Conservation (phyloP, 2,888 invertebrate species). For the Melolontha melolontha region DNA sequence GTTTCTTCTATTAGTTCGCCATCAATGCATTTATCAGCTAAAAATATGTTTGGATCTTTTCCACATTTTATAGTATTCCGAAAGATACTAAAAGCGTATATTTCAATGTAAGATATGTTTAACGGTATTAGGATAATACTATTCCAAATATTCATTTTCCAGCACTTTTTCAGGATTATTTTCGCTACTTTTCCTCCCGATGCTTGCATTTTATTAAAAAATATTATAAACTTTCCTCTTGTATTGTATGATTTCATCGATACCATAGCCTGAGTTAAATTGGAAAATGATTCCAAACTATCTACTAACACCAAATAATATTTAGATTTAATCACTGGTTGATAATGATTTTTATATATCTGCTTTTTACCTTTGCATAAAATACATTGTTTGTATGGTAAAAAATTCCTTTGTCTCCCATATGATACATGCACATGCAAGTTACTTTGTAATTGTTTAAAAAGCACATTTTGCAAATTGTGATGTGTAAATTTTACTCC, state of each 20-base stretch:
- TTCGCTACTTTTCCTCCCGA: constrained; percentile 37
- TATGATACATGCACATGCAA: constrained; percentile 42
- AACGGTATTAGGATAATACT: constrained; percentile 42
- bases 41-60: constrained; percentile 32
- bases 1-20: constrained; percentile 39
- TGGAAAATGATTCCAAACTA: constrained; percentile 33
- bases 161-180: constrained; percentile 41
- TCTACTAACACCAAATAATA: constrained; percentile 47
- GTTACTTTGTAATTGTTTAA: constrained; percentile 5
- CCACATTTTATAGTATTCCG: constrained; percentile 42
- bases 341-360: constrained; percentile 39
- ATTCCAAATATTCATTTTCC: constrained; percentile 45
- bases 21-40: constrained; percentile 46
- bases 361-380: neutral
- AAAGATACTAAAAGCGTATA: constrained; percentile 45
- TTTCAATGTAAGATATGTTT: constrained; percentile 39
- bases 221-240: constrained; percentile 44
- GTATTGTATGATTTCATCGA: constrained; percentile 41
- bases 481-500: neutral
- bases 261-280: constrained; percentile 29
- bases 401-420: constrained; percentile 31
- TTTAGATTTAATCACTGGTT: constrained; percentile 33
- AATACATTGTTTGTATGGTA: constrained; percentile 33
- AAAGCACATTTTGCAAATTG: constrained; percentile 8
- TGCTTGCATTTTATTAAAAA: constrained; percentile 17